Evolutionary conservation across 2,888 invertebrate genomes (phyloP).

Genomic region (Leucoptera coffeella): DNA sequence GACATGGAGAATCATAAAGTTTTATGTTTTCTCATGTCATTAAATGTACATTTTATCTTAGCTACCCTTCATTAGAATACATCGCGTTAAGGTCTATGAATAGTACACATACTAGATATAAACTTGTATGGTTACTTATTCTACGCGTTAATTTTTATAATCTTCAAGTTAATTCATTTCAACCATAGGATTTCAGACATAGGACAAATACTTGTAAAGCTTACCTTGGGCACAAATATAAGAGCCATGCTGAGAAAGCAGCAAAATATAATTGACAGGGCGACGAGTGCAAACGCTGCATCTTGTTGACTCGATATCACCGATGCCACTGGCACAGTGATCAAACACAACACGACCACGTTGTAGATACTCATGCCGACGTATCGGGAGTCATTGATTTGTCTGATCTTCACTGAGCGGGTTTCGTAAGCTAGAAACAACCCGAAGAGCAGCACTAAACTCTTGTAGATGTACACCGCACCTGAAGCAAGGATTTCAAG

Average conservation of each 20-base stretch:
- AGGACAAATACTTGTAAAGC: too few species aligned
- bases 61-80: too few species aligned
- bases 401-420: slow-evolving; percentile 91
- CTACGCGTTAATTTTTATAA: too few species aligned
- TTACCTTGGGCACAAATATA: slow-evolving; percentile 95
- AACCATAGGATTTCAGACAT: too few species aligned
- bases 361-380: slow-evolving; percentile 99
- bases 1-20: too few species aligned
- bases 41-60: too few species aligned
- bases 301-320: slow-evolving; percentile 97
- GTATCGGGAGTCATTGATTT: slow-evolving; percentile 96
- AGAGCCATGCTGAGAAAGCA: slow-evolving; percentile 98
- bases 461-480: slow-evolving; percentile 94
- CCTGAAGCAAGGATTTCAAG: slow-evolving; percentile 48
- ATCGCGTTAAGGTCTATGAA: too few species aligned
- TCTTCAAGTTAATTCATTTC: too few species aligned
- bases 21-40: too few species aligned
- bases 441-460: slow-evolving; percentile 92
- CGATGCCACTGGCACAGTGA: slow-evolving; percentile 96
- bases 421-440: slow-evolving; percentile 98
- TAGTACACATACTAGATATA: too few species aligned
- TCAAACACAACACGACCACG: slow-evolving; percentile 94
- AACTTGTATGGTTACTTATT: too few species aligned
- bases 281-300: slow-evolving; percentile 94
- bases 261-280: slow-evolving; percentile 94